Percentiles rank a stretch among this genome's conserved stretches.
Evolutionary conservation across 2,113 vertebrate species (phyloP).

Genomic region (Procavia capensis): DNA sequence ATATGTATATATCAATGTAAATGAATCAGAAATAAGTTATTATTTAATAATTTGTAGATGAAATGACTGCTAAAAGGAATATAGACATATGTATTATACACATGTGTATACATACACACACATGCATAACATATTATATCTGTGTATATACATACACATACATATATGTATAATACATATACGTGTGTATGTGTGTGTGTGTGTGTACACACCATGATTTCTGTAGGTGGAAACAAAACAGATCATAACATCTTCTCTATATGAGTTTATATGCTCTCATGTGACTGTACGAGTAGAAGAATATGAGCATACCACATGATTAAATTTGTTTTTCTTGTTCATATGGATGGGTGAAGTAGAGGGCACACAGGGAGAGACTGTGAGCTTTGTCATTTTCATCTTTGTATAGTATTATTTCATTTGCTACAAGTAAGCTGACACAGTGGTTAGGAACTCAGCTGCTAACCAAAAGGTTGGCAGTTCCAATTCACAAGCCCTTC

Average conservation of each 20-base stretch:
- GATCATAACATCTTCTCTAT: not conserved
- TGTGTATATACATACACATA: too few relatives aligned
- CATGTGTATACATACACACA: too few relatives aligned
- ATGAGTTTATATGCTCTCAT: not conserved
- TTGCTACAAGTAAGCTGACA: not conserved
- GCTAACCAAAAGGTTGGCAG: too few relatives aligned
- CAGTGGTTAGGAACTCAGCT: too few relatives aligned
- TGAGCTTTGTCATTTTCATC: not conserved
- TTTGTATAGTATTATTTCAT: not conserved
- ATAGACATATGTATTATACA: too few relatives aligned
- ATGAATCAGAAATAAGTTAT: not conserved
- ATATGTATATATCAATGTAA: not conserved
- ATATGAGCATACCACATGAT: not conserved
- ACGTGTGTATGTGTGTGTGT: too few relatives aligned
- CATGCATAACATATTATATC: too few relatives aligned
- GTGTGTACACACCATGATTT: too few relatives aligned
- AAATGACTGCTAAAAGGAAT: too few relatives aligned
- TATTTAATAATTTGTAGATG: not conserved
- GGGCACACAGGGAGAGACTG: not conserved
- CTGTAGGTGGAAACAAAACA: not conserved
- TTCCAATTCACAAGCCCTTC: too few relatives aligned
- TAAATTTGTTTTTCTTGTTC: not conserved
- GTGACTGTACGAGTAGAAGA: not conserved
- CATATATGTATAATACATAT: too few relatives aligned
- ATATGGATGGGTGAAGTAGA: not conserved